These are phyloP conservation scores for Mustelus asterias DNA, from an alignment of 2,113 vertebrate genomes.

Conservation along the genomic window DNA sequence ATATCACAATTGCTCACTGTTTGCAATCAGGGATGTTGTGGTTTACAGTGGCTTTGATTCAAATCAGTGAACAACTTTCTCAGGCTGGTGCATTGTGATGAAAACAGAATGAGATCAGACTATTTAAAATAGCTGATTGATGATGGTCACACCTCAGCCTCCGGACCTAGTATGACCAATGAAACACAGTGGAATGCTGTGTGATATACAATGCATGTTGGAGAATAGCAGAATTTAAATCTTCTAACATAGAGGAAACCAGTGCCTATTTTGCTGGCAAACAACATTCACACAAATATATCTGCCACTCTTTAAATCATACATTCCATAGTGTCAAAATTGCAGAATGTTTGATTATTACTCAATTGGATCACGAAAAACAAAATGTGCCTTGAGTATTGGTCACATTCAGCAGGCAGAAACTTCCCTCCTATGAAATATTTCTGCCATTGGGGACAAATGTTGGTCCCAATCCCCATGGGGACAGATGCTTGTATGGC, in stretches of 20 bases:
- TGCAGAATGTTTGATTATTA: not conserved
- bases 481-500: no score
- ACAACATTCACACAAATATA: not conserved
- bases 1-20: not conserved
- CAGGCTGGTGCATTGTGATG: not conserved
- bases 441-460: no score
- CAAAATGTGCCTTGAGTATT: not conserved
- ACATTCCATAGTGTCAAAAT: not conserved
- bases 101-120: constrained; percentile 11
- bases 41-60: not conserved
- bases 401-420: no score
- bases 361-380: not conserved
- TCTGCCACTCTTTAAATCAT: not conserved
- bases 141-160: not conserved
- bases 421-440: not conserved
- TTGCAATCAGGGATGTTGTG: no score
- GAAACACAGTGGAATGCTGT: not conserved
- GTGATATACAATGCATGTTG: not conserved
- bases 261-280: not conserved
- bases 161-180: not conserved
- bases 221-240: not conserved
- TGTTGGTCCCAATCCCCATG: no score
- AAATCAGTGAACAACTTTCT: not conserved
- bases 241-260: not conserved
- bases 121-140: not conserved